Percentiles rank a stretch among this genome's conserved stretches.
These are phyloP conservation scores for Megaustenia siamemsis DNA, from an alignment of 2,888 invertebrate genomes.

Conservation along the genomic window DNA sequence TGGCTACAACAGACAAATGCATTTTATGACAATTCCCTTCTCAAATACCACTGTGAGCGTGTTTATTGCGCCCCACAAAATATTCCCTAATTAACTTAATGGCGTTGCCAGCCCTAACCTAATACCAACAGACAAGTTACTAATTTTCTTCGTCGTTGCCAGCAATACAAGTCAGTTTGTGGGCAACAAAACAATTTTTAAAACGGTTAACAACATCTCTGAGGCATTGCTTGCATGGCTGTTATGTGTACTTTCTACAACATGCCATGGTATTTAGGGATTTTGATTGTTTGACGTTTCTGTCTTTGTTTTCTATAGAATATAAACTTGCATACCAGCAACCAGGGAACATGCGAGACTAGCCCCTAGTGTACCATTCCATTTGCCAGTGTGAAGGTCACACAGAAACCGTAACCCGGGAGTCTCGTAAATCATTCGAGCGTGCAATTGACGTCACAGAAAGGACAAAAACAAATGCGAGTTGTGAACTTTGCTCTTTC, in stretches of 20 bases:
- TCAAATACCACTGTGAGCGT: not conserved
- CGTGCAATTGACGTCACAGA: not conserved
- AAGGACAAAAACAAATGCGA: not conserved
- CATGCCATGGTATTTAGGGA: not conserved
- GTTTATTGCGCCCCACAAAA: not conserved
- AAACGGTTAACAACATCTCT: not conserved
- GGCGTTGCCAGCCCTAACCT: not conserved
- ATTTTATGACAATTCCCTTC: not conserved
- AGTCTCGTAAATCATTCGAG: constrained; percentile 1
- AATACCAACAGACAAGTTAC: not conserved
- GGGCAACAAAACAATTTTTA: not conserved
- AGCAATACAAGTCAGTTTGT: not conserved
- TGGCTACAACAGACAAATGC: not conserved
- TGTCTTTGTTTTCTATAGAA: not conserved
- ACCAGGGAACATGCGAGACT: not conserved
- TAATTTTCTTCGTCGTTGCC: not conserved
- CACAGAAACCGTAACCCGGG: not conserved
- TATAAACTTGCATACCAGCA: not conserved
- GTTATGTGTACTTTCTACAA: too few species aligned
- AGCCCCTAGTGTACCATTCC: not conserved
- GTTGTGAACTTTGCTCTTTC: constrained; percentile 17
- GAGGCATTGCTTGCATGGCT: not conserved
- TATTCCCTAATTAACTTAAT: constrained; percentile 19
- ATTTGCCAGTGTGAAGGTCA: not conserved
- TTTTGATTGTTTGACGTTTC: not conserved